Evolutionary conservation across 2,888 invertebrate genomes (phyloP), one percentile per base, ranked within the genome.

Genomic region (Cephus pygmeus): DNA sequence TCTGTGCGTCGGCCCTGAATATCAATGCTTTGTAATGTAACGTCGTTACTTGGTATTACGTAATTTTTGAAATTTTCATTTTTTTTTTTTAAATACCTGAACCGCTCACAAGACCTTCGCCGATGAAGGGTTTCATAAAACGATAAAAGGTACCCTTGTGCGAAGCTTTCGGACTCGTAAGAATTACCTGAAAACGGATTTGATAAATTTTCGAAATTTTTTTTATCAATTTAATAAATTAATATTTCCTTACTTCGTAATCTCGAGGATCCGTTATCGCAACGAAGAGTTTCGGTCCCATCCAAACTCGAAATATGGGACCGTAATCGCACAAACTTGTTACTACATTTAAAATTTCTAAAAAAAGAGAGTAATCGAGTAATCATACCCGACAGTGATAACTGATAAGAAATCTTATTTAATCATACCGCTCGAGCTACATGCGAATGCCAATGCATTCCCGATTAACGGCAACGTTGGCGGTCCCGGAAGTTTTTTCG

Each of bases 271-370:
- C 81, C 12, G 84, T 81, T 6, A 83, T 35, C n/a, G 83, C 79
- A 30, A 86, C 69, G n/a, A 83, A 80, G n/a, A 84, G 79, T 77
- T 83, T 84, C 35, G 85, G 83, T 68, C 86, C 86, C 69, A 86
- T 76, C 86, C 86, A 86, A 23, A 86, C 71, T 12, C 86, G 84
- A 75, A 81, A 81, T 1, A 83, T 82, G 33, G 84, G 77, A 33
- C 83, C 81, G 76, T 84, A 81, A 69, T 76, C 73, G 36, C 79
- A 78, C 23, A 83, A 36, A 34, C 82, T 78, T 30, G 73, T 71
- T 11, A 86, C 73, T 69, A 74, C 79, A 11, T 83, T 75, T 73
- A 86, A 74, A 11, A 78, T 79, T 40, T 86, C 85, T 85, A 34
- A 34, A 9, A 9, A 35, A 77, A 34, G 12, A 69, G n/a, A 69